Base-by-base conservation (phyloP, 2,797 vertebrate species). In the Brotula barbata region DNA sequence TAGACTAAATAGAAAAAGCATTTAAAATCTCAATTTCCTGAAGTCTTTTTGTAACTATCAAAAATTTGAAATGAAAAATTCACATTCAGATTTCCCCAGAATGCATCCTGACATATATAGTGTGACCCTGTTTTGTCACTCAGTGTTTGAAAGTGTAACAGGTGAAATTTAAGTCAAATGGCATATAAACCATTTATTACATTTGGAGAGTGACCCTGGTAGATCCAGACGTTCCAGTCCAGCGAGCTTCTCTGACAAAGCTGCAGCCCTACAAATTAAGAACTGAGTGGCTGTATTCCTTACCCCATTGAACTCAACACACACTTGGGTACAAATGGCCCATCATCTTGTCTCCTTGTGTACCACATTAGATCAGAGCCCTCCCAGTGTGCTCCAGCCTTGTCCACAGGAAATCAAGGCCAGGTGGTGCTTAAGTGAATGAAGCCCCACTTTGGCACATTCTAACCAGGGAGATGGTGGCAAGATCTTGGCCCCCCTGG, bases 311-410 rank as follows among this genome's bases (percentile, higher is more conserved):
- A 47, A 77, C 56, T 52, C 64, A 48, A 75, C n/a, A 80, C 58
- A 64, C 40, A 55, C 33, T 84, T 34, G 88, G 87, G 89, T 91
- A 89, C 92, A 95, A 95, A 92, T 93, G 91, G 89, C 89, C 84
- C 87, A 37, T 78, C 77, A 66, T 87, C 74, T 46, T 56, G 58
- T 62, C 71, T 73, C 65, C 73, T 68, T 72, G 65, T 81, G 81
- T 69, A 75, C 72, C 69, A 69, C 84, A 90, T 92, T 89, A 90
- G 87, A 78, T 71, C 62, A 33, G 58, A 75, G 71, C 80, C 82
- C 69, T 75, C 75, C 79, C 66, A 62, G 81, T 88, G 89, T 89
- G 89, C 86, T 85, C 71, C 46, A 52, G 56, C 77, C 77, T 74
- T 45, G 67, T 81, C 85, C 75, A 34, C 72, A 80, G 86, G 87